Percentiles rank a stretch among this genome's conserved stretches.
phyloP scores from a whole-genome alignment of 2,113 vertebrate species.

The Hippolais icterina region DNA sequence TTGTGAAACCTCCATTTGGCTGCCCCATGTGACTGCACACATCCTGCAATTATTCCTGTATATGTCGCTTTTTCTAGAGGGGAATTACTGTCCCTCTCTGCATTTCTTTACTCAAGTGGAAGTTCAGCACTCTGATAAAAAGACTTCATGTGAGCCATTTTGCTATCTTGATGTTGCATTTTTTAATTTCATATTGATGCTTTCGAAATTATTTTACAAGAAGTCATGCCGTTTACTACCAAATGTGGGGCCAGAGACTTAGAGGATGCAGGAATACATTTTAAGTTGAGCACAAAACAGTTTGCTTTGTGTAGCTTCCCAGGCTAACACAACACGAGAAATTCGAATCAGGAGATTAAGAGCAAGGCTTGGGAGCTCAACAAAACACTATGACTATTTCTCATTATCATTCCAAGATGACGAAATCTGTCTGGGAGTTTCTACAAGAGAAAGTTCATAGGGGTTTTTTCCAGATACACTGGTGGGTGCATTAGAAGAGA shows the following conservation, averaged over 20 bases:
- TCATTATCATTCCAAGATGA: neutral
- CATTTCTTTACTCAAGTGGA: neutral
- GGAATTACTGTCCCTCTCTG: neutral
- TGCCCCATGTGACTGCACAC: neutral
- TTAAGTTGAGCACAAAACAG: neutral
- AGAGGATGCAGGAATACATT: rapidly evolving
- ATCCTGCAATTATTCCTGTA: neutral
- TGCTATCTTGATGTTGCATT: neutral
- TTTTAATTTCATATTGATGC: neutral
- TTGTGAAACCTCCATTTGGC: neutral
- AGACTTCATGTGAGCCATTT: neutral
- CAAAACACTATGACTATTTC: neutral
- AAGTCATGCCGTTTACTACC: neutral
- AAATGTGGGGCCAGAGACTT: neutral
- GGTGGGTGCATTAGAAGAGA: neutral
- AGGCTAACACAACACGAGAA: neutral
- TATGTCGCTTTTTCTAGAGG: neutral
- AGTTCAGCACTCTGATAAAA: neutral
- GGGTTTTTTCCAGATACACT: neutral
- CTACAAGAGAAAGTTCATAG: neutral
- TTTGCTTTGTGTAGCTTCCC: neutral
- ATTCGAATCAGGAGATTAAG: neutral
- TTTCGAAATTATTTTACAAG: neutral
- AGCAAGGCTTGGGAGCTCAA: neutral
- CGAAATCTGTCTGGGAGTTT: neutral